Evolutionary conservation across 2,797 vertebrate species (phyloP), one percentile per base, ranked within the genome.

Genomic region (Paguma larvata): DNA sequence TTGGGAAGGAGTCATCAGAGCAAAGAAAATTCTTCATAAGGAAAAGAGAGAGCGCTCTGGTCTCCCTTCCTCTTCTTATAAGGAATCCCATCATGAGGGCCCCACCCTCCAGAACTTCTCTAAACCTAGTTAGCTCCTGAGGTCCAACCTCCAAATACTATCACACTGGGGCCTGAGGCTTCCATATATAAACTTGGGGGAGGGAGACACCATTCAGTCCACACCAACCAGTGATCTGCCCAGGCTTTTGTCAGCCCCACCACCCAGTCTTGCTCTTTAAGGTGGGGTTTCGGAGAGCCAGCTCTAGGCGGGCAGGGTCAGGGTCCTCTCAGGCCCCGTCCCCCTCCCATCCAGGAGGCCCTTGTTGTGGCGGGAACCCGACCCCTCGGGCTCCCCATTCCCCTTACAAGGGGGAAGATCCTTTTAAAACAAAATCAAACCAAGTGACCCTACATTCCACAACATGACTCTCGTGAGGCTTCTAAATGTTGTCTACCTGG

Each of bases 361-460:
- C 19, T 70, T n/a, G 3, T 44, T 11, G 32, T 56, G 2, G 34
- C 12, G 3, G 2, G 48, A 79, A 72, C 2, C 72, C 38, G 53
- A 82, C 13, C 77, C 38, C 46, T 19, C 8, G 63, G 56, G 19
- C 0, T 87, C 30, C 46, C 44, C 59, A n/a, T 46, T 51, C 32
- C 38, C 89, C 70, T 86, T 32, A 12, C 0, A 18, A 92, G 12
- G 59, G 21, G 53, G 5, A 25, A 94, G 63, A 73, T 32, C 13
- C 38, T 48, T 65, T 75, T 65, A 30, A 79, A 95, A 78, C 19
- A 72, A 87, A 77, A 77, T 34, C 85, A 92, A 77, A 46, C n/a
- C 38, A 82, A 83, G 32, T 30, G n/a, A 59, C 12, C 65, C 78
- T 6, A 63, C 4, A 15, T 48, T 95, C 32, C 63, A 10, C 5